Base-by-base conservation (phyloP, 2,888 invertebrate genomes). In the Abrostola tripartita region DNA sequence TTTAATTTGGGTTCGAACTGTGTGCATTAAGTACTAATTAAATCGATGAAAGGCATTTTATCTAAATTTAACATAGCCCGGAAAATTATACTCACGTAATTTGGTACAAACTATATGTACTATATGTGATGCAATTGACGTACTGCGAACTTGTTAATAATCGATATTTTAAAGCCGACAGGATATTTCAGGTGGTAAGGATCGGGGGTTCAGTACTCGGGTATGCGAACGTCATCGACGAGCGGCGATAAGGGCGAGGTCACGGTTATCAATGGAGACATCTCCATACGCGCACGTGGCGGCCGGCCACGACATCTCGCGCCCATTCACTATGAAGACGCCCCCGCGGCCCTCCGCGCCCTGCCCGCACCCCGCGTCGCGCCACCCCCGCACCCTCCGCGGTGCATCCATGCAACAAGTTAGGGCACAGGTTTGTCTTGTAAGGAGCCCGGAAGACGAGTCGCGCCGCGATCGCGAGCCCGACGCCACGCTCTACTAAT, bases 341-440 rank as follows among this genome's bases (percentile, higher is more conserved):
- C 84, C 87, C 83, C 85, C 80, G 65, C 66, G 61, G 65, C 69
- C 74, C 78, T 71, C 82, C 78, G 79, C 84, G 70, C 74, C 60
- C 76, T 77, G 24, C 44, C 65, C 62, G 78, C 80, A 72, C 73
- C 78, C 76, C 82, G 76, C 82, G 79, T 70, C 81, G 60, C 80
- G 52, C 76, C 83, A 81, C 84, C 87, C 85, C 81, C 85, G 85
- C 83, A 84, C 88, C 89, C 89, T 88, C 88, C 85, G 85, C 88
- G 87, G 90, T 92, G 93, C 95, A 94, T 91, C 92, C 89, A 92
- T 94, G 94, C 94, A 94, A 94, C 94, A 94, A 94, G 94, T 94
- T 92, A 93, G 88, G 90, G 87, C 90, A 84, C 85, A 90, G 82
- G 84, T 87, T 70, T 86, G 87, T 91, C 92, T 93, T 92, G 85